Base-by-base conservation (phyloP, 2,113 vertebrate species). In the Sebastes schlegelii region DNA sequence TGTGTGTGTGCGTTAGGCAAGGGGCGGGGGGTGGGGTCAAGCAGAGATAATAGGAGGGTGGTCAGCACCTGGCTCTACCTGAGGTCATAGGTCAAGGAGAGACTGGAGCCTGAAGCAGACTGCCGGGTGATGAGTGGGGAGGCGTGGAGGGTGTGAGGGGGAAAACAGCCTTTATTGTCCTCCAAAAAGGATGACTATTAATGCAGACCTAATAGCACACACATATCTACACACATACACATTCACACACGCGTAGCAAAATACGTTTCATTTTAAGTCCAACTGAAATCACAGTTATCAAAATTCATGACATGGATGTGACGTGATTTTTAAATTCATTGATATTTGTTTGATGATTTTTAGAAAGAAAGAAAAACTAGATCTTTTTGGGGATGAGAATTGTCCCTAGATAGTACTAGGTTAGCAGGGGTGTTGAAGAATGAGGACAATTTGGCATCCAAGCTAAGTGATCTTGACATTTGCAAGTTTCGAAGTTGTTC, bases 31-130 rank as follows among this genome's bases (percentile, higher is more conserved):
- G 34, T 34, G 34, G 34, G 34, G 34, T 34, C 54, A 55, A 60
- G 64, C 49, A 72, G 80, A 79, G 46, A 78, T 79, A 67, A 74
- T 42, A 11, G 16, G 63, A 7, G 66, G 66, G 21, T 40, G 82
- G 79, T 90, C 77, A 70, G 75, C 89, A 93, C 92, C 93, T 93
- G 90, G 80, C 84, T 90, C 76, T 82, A 91, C 77, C 88, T 91
- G 80, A 90, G 90, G 89, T 94, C 79, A 93, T 77, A 92, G 92
- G 85, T 94, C 91, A 93, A 88, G 90, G 84, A 89, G 85, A 89
- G 89, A 89, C 54, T 84, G 42, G 81, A 74, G 73, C 89, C 74
- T 75, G 72, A 66, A 88, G 89, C 82, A 63, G 85, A 72, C 40
- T 65, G 58, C 23, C 4, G 57, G 73, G 34, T 84, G 79, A 84